phyloP scores from a whole-genome alignment of 1,140 invertebrate genomes.

The Drosophila oshimai region DNA sequence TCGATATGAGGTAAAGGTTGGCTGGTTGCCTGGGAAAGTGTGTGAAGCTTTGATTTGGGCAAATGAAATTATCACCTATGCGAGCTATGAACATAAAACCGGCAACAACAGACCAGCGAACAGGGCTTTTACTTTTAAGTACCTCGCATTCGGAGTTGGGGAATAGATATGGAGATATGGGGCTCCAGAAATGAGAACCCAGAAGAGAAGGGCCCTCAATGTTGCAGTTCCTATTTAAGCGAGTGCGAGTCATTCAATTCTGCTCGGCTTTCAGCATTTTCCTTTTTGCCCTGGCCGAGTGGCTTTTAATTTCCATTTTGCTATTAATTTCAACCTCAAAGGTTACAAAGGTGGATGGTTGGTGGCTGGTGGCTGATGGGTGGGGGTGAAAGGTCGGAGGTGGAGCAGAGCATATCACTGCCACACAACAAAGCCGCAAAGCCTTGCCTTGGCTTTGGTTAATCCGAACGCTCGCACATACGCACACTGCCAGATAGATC shows the following conservation, averaged over 20 bases:
- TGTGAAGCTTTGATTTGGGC: slow-evolving; percentile 49
- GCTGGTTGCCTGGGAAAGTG: background rate
- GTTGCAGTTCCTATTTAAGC: background rate
- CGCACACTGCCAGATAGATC: slow-evolving; percentile 25
- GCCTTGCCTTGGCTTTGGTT: slow-evolving; percentile 61
- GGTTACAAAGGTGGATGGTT: slow-evolving; percentile 31
- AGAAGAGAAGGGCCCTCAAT: background rate
- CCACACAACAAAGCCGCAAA: slow-evolving; percentile 68
- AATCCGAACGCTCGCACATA: slow-evolving; percentile 48
- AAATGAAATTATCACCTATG: slow-evolving; percentile 81
- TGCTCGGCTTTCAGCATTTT: slow-evolving; percentile 21
- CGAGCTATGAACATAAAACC: slow-evolving; percentile 53
- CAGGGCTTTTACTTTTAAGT: slow-evolving; percentile 26
- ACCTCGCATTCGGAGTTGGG: background rate
- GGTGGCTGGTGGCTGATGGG: background rate
- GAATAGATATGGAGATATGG: background rate
- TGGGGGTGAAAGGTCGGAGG: background rate
- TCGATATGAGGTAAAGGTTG: slow-evolving; percentile 48
- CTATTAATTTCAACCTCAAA: slow-evolving; percentile 73
- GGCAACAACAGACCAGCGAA: background rate
- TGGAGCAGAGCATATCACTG: slow-evolving; percentile 52
- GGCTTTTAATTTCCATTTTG: slow-evolving; percentile 76
- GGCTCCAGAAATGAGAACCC: too few species aligned
- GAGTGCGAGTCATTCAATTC: slow-evolving; percentile 5
- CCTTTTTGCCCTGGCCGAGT: slow-evolving; percentile 13